Evolutionary conservation across 2,113 vertebrate species (phyloP).

Genomic region (Salvelinus sp.): DNA sequence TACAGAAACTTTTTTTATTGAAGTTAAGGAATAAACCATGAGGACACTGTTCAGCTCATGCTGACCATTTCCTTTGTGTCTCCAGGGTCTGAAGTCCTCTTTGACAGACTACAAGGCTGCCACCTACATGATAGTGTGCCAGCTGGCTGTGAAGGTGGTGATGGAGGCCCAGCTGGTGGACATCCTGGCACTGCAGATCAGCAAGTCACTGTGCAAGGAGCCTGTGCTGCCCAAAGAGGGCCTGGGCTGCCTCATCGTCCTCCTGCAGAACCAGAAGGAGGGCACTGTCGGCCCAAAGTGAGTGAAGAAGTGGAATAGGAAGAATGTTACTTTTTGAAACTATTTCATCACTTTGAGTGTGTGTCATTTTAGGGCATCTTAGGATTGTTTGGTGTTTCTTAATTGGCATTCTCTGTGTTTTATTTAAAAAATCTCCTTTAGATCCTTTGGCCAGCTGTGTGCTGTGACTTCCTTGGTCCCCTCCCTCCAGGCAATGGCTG

Average conservation of each 20-base stretch:
- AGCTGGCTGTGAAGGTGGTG: constrained; percentile 86
- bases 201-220: constrained; percentile 76
- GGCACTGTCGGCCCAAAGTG: constrained; percentile 82
- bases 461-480: constrained; percentile 71
- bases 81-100: constrained; percentile 88
- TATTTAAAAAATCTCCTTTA: constrained; percentile 43
- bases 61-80: constrained; percentile 7
- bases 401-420: neutral
- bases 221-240: constrained; percentile 80
- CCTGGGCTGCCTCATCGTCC: constrained; percentile 83
- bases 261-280: constrained; percentile 90
- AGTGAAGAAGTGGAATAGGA: constrained; percentile 3
- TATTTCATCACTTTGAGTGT: too few relatives aligned
- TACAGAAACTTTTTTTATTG: neutral
- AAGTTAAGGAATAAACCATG: neutral
- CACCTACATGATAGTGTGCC: constrained; percentile 91
- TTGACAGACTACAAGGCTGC: constrained; percentile 88
- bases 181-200: constrained; percentile 79
- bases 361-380: too few relatives aligned
- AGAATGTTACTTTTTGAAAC: neutral
- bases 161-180: constrained; percentile 82
- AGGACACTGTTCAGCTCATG: neutral
- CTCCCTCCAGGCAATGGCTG: constrained; percentile 77
- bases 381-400: too few relatives aligned
- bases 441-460: constrained; percentile 78